These are phyloP conservation scores for Ochropacha duplaris DNA, from an alignment of 2,888 invertebrate species.

Conservation along the genomic window DNA sequence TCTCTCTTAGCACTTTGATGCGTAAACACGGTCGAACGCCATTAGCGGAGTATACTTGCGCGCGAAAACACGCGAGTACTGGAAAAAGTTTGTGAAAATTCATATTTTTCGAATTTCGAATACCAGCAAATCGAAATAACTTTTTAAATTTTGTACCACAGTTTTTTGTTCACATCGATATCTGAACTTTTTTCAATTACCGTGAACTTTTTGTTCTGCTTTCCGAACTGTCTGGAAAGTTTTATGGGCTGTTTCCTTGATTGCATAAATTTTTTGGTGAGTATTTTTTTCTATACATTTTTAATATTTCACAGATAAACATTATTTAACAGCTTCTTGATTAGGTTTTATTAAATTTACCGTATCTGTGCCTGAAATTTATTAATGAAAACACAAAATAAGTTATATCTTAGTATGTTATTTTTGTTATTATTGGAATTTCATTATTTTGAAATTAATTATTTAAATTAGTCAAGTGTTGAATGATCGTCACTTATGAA, in stretches of 20 bases:
- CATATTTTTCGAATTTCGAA: not conserved
- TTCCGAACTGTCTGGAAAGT: not conserved
- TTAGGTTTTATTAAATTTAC: not conserved
- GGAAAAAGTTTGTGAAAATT: slow-evolving; percentile 2
- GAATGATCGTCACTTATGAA: too few species aligned
- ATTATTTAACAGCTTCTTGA: not conserved
- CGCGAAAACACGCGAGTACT: slow-evolving; percentile 1
- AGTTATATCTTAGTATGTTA: too few species aligned
- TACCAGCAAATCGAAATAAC: not conserved
- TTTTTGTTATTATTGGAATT: too few species aligned
- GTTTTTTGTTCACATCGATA: not conserved
- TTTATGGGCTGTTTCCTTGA: not conserved
- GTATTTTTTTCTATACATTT: not conserved
- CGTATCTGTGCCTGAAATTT: too few species aligned
- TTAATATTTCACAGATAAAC: not conserved
- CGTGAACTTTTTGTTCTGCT: not conserved
- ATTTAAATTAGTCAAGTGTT: too few species aligned
- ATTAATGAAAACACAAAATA: too few species aligned
- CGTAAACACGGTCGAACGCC: slow-evolving; percentile 2
- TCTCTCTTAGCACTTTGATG: slow-evolving; percentile 5
- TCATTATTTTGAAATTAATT: too few species aligned
- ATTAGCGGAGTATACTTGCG: not conserved
- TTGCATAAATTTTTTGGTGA: not conserved
- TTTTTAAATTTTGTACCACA: not conserved
- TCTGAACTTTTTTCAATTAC: not conserved